Evolutionary conservation across 2,797 vertebrate genomes (phyloP), one percentile per base, ranked within the genome.

Genomic region (Malacoraja senta): DNA sequence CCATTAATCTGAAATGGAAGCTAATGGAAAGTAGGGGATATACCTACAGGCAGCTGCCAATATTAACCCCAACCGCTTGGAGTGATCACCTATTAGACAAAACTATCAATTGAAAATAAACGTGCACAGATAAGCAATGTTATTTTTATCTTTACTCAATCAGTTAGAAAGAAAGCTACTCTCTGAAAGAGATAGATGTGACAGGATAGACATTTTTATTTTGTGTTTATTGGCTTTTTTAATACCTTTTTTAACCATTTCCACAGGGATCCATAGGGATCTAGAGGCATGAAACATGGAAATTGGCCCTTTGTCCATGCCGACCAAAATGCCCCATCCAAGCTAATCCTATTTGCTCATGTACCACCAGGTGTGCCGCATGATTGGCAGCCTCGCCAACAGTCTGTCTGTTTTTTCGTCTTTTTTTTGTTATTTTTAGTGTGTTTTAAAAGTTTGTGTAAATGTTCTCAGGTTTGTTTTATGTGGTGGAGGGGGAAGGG

Each of bases 1-100:
- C 94, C 93, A 93, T 38, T 80, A 93, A 71, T 91, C 93, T 93
- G 0, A 93, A 94, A 93, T n/a, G 93, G 93, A 94, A 74, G 58
- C n/a, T 44, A 86, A 63, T 63, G 61, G 53, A 53, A 53, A n/a
- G 58, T 17, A n/a, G 13, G 83, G 83, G 29, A 63, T 58, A 32
- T 19, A 1, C 3, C 15, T 58, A 13, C 63, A n/a, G 58, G 19
- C 58, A 86, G 83, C 83, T 86, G 58, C 81, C 83, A 86, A 86
- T 63, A 86, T 68, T 35, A 17, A 24, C 84, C 17, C 12, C n/a
- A 68, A 19, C 19, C 84, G 7, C 84, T 65, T n/a, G n/a, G 61
- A 9, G 19, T 63, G 35, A 68, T 68, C 61, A 65, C 32, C 65
- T 68, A 68, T 21, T n/a, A 88, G 32, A 68, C 84, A 35, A 68